Evolutionary conservation across 2,888 invertebrate species (phyloP), one percentile per base, ranked within the genome.

Genomic region (Meiosimyza decipiens): DNA sequence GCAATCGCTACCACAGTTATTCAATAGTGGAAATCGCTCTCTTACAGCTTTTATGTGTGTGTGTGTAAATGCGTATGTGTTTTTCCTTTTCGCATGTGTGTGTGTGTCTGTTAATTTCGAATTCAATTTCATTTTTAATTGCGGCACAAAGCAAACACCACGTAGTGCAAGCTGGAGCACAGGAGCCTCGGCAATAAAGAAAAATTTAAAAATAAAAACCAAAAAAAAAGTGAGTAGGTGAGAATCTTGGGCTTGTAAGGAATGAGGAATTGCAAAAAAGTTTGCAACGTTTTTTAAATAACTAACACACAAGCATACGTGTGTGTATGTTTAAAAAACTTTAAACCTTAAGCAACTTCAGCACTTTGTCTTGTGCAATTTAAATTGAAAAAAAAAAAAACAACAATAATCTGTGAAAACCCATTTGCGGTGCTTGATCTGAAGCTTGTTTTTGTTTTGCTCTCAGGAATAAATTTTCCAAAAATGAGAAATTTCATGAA

Each of bases 1-100:
- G 55, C 77, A 77, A 77, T 79, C 79, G 78, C 80, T 82, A 83
- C 82, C 80, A 78, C 79, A 81, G 82, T 83, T 82, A 84, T 82
- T 83, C 80, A 83, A 81, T 81, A 80, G 79, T 80, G 79, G 81
- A 82, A 80, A 81, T 80, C 75, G 71, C 77, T 67, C 40, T 51
- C 22, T 13, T 33, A n/a, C 55, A 33, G 52, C 49, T 49, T 40
- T 22, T 18, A 11, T 55, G 63, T 60, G 59, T 63, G 59, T 59
- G 59, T 57, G 59, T 64, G 64, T 50, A 55, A 1, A 9, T 64
- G 57, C 59, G 57, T 72, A 66, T 40, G 59, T 47, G 11, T 40
- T 33, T 52, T 64, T 22, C 18, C 64, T 50, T 15, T 47, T 11
- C 66, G 47, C 28, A 16, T 40, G 4, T 18, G 12, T 59, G 18